phyloP scores from a whole-genome alignment of 2,113 vertebrate genomes.

The Epinephelus fuscoguttatus region DNA sequence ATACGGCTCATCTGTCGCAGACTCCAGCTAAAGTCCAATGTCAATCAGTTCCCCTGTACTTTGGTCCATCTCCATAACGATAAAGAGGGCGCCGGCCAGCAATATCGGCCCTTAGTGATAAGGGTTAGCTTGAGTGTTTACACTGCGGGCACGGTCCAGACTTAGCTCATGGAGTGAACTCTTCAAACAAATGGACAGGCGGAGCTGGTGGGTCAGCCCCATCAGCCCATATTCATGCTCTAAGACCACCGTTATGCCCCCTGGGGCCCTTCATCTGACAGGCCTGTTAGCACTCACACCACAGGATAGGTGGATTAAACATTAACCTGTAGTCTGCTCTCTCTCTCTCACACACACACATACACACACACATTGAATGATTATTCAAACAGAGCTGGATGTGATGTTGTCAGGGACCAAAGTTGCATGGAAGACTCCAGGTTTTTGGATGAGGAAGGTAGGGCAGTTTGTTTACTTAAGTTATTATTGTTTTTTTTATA shows the following conservation, averaged over 20 bases:
- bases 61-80: slow-evolving; percentile 71
- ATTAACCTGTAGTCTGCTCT: slow-evolving; percentile 66
- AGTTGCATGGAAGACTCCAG: slow-evolving; percentile 31
- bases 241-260: slow-evolving; percentile 44
- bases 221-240: slow-evolving; percentile 57
- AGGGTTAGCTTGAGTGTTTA: slow-evolving; percentile 70
- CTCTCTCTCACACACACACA: slow-evolving; percentile 1
- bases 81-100: slow-evolving; percentile 54
- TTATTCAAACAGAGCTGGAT: slow-evolving; percentile 30
- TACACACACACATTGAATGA: slow-evolving; percentile 33
- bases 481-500: neutral
- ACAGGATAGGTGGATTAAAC: slow-evolving; percentile 68
- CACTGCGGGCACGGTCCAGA: slow-evolving; percentile 58
- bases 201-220: slow-evolving; percentile 46
- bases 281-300: slow-evolving; percentile 62
- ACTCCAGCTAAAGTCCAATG: slow-evolving; percentile 63
- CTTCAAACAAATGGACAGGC: slow-evolving; percentile 63
- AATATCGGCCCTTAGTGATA: slow-evolving; percentile 71
- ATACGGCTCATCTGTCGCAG: slow-evolving; percentile 36
- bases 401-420: slow-evolving; percentile 30
- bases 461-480: neutral
- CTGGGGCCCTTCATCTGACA: slow-evolving; percentile 39
- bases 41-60: slow-evolving; percentile 72
- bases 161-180: slow-evolving; percentile 45
- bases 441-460: slow-evolving; percentile 63